Conservation (phyloP, 2,113 vertebrate species). For the Mesembrinibis cayennensis region DNA sequence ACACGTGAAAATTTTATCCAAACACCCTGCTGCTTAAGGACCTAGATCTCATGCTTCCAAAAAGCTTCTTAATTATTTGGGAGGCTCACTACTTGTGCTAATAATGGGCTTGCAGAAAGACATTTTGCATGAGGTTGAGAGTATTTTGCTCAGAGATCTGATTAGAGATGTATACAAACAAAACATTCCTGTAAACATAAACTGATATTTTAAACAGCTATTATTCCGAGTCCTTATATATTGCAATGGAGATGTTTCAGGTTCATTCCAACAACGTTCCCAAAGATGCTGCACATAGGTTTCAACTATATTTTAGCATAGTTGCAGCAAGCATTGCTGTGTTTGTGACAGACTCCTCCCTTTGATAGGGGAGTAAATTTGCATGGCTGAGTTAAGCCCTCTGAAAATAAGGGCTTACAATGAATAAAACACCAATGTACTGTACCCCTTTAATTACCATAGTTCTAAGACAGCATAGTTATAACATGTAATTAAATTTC, state of each 20-base stretch:
- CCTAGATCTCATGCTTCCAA: not conserved
- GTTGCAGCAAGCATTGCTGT: not conserved
- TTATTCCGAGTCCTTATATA: not conserved
- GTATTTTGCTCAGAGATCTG: not conserved
- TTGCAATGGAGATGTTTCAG: not conserved
- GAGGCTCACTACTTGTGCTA: not conserved
- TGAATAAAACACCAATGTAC: conserved; percentile 45
- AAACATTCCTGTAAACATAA: not conserved
- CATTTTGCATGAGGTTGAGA: not conserved
- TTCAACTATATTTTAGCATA: not conserved
- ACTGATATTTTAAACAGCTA: not conserved
- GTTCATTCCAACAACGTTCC: not conserved
- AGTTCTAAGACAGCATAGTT: conserved; percentile 59
- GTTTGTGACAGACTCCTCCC: not conserved
- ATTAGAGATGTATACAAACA: not conserved
- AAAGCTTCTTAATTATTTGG: not conserved
- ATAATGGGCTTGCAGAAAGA: not conserved
- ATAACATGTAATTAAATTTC: conserved; percentile 72
- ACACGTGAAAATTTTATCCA: conserved; percentile 56
- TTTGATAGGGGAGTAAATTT: conserved; percentile 39
- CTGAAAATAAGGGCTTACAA: conserved; percentile 45
- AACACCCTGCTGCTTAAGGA: conserved; percentile 30
- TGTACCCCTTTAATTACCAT: conserved; percentile 50
- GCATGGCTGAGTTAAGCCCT: conserved; percentile 40
- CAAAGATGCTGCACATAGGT: not conserved